Evolutionary conservation across 2,113 vertebrate genomes (phyloP), one percentile per base, ranked within the genome.

Genomic region (Pterocles burchelli): DNA sequence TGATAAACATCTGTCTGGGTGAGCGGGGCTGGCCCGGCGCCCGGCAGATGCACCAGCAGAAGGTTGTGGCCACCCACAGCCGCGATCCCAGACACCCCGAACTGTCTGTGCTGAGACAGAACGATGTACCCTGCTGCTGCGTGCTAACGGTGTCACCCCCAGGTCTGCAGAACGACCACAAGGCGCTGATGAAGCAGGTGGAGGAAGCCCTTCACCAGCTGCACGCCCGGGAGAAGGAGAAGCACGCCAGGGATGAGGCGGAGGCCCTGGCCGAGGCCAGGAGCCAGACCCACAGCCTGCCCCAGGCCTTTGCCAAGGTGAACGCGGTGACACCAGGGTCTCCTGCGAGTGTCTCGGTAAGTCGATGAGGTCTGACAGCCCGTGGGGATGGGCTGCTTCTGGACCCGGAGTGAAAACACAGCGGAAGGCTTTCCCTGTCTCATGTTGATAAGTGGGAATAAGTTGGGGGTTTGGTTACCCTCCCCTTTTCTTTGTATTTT

Each of bases 161-260:
- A 99, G 99, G 99, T 96, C 58, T 99, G 95, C 99, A 99, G 97
- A 99, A 99, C 0, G 99, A 99, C 46, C 99, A 99, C 97, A 99
- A 99, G 96, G 98, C 97, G 2, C 94, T 99, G 81, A 99, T 99
- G 99, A 96, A 97, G 71, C 97, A 99, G 95, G 99, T 99, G 51
- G 99, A 99, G 90, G 98, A 99, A 46, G 99, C 99, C 7, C 97
- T 99, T n/a, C 99, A 99, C 96, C 98, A 97, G 96, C 96, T 99
- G 34, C 99, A 99, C 0, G 99, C 99, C 20, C 95, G 96, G 4
- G 99, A 99, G 93, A 99, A 98, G 94, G 98, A 99, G 90, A 99
- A 99, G 85, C 98, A 97, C 1, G 97, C 98, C 33, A 97, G n/a
- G 91, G 99, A 99, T 38, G 97, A 98, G 85, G 97, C 98, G 0